phyloP scores from a whole-genome alignment of 2,888 invertebrate species.

The Diarsia brunnea region DNA sequence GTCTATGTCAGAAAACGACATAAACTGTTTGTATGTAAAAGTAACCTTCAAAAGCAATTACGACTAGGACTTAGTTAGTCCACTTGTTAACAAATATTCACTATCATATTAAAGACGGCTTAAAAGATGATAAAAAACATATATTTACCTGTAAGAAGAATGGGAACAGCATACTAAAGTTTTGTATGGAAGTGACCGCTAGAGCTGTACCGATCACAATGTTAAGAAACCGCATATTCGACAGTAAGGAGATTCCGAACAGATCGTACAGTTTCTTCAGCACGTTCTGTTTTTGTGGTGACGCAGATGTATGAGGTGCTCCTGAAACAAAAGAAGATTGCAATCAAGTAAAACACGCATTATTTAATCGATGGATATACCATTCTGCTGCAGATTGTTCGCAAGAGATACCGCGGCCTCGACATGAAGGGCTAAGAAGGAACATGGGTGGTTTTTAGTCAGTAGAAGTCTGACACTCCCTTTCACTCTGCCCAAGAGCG shows the following conservation, averaged over 20 bases:
- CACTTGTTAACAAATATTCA: not conserved
- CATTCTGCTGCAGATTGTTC: too few relatives aligned
- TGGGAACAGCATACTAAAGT: constrained; percentile 93
- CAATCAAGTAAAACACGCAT: not conserved
- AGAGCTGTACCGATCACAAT: constrained; percentile 92
- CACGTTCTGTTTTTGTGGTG: constrained; percentile 69
- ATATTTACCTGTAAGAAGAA: constrained; percentile 91
- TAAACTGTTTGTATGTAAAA: not conserved
- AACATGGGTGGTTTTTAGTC: too few relatives aligned
- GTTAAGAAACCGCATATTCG: constrained; percentile 92
- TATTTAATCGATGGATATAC: too few relatives aligned
- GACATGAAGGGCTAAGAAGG: too few relatives aligned
- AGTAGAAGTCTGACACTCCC: too few relatives aligned
- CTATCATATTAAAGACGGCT: too few relatives aligned
- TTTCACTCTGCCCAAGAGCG: too few relatives aligned
- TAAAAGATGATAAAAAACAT: not conserved
- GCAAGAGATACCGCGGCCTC: too few relatives aligned
- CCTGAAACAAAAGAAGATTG: constrained; percentile 70
- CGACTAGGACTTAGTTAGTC: not conserved
- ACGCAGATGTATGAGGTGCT: constrained; percentile 30
- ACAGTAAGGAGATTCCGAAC: constrained; percentile 92
- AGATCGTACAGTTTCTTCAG: constrained; percentile 83
- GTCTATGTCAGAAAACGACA: not conserved
- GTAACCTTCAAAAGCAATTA: not conserved
- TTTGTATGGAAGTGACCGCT: constrained; percentile 92